These are phyloP conservation scores for Rhopalosiphum padi DNA, from an alignment of 1,140 invertebrate genomes.

Conservation along the genomic window DNA sequence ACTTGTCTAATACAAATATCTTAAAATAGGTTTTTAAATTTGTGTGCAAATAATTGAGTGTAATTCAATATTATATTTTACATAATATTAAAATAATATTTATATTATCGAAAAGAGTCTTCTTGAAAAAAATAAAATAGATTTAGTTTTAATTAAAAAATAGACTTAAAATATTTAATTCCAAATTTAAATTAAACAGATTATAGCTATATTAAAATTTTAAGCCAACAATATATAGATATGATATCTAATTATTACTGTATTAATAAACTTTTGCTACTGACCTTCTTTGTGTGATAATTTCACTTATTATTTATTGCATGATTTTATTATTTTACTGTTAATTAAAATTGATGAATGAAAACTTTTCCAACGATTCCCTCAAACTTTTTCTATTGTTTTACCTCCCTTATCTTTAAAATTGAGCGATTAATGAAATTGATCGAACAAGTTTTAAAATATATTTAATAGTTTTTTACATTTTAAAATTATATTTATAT, in stretches of 20 bases:
- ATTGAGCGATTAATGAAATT: not conserved
- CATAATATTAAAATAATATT: not conserved
- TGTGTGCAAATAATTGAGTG: too few species aligned
- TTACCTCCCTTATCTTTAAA: not conserved
- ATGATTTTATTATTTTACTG: conserved; percentile 21
- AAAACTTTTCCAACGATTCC: not conserved
- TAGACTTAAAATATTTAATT: not conserved
- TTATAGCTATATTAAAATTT: not conserved
- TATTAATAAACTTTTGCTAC: not conserved
- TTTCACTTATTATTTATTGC: conserved; percentile 26
- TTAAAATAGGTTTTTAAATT: too few species aligned
- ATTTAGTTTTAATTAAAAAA: not conserved
- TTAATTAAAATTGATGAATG: conserved; percentile 23
- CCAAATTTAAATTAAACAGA: not conserved
- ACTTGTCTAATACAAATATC: too few species aligned
- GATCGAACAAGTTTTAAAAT: not conserved
- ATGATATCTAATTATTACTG: not conserved
- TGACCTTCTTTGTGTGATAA: not conserved
- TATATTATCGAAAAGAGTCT: not conserved
- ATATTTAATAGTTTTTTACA: not conserved
- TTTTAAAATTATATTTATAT: not conserved
- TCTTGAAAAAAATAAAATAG: not conserved
- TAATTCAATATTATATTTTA: not conserved
- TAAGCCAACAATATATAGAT: not conserved
- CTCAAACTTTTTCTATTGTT: conserved; percentile 35